A percentile compares a stretch with the other conserved stretches of the same genome.
These are phyloP conservation scores for Ostrea denselamellosa DNA, from an alignment of 1,140 invertebrate genomes.

Conservation along the genomic window DNA sequence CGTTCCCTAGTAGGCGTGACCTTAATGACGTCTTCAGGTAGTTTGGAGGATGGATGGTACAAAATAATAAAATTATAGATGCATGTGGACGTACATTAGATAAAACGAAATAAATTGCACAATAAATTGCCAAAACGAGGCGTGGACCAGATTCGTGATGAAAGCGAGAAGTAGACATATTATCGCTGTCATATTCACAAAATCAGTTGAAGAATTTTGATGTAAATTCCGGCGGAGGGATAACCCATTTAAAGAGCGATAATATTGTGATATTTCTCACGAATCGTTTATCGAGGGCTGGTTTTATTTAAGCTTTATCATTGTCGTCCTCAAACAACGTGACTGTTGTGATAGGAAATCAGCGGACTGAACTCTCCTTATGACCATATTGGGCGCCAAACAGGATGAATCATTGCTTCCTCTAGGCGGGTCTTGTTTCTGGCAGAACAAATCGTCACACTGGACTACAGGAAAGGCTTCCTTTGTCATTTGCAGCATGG, in stretches of 20 bases:
- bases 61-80: no score
- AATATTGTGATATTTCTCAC: conserved; percentile 28
- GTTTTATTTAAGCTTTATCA: conserved; percentile 23
- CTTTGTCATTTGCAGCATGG: no score
- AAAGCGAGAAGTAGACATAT: background rate
- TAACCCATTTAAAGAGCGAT: background rate
- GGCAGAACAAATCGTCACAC: no score
- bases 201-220: conserved; percentile 17
- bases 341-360: background rate
- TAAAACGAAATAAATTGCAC: background rate
- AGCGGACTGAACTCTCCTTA: background rate
- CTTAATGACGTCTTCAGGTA: no score
- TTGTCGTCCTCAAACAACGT: conserved; percentile 12
- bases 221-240: conserved; percentile 10
- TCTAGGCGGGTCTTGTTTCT: conserved; percentile 6
- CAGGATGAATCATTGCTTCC: background rate
- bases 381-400: background rate
- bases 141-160: background rate
- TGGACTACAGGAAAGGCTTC: no score
- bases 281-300: conserved; percentile 3
- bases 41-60: no score
- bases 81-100: background rate
- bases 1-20: no score
- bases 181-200: background rate
- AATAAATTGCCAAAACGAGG: background rate